Evolutionary conservation across 2,113 vertebrate genomes (phyloP).

Genomic region (Jaculus jaculus): DNA sequence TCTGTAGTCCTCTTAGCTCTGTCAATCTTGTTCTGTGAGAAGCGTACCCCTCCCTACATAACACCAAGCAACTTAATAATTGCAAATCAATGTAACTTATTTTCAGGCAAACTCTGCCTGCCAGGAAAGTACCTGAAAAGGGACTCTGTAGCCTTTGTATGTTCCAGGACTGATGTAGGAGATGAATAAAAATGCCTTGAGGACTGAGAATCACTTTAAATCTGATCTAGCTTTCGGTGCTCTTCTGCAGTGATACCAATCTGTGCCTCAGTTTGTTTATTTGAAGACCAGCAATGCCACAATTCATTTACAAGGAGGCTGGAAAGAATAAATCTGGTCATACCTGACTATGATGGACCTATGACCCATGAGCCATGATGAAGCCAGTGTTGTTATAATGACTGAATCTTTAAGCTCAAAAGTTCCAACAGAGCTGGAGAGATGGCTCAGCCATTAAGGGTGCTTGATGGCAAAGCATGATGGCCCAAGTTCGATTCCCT

Average conservation of each 20-base stretch:
- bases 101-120: background rate
- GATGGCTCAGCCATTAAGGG: no score
- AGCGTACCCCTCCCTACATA: background rate
- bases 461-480: no score
- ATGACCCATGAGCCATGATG: background rate
- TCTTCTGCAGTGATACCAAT: background rate
- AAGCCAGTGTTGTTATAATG: background rate
- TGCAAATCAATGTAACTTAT: background rate
- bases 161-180: background rate
- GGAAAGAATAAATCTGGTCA: background rate
- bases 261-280: background rate
- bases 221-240: background rate
- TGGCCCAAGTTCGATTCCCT: no score
- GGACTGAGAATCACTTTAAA: background rate
- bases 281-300: background rate
- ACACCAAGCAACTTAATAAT: background rate
- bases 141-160: background rate
- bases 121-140: background rate
- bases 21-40: background rate
- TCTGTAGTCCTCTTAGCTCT: background rate
- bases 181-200: background rate
- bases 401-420: background rate
- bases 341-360: no score
- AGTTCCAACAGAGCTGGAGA: no score
- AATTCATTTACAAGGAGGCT: background rate